phyloP scores from a whole-genome alignment of 2,797 vertebrate genomes.

The Petrocephalus schoutedeni region DNA sequence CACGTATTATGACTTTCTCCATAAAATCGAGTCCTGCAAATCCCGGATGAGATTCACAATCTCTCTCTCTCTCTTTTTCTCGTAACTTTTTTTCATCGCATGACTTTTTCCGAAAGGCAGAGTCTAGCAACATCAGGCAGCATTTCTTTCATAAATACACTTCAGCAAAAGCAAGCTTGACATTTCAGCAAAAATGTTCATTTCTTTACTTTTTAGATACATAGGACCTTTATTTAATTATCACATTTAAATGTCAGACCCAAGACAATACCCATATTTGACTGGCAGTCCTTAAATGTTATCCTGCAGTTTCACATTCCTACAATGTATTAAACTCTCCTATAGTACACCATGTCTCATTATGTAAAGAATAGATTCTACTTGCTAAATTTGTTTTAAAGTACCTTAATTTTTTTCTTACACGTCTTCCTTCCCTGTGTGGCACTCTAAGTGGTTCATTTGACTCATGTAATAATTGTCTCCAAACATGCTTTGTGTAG shows the following conservation, averaged over 20 bases:
- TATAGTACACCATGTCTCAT: too few species aligned
- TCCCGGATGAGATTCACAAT: neutral
- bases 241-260: neutral
- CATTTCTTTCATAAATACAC: neutral
- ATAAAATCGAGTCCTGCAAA: neutral
- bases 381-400: neutral
- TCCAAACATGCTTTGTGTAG: neutral
- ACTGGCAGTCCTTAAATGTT: too few species aligned
- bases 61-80: neutral
- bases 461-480: neutral
- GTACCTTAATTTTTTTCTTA: neutral
- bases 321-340: too few species aligned
- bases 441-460: too few species aligned
- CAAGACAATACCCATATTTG: neutral
- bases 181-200: neutral
- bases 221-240: neutral
- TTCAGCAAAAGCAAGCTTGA: neutral
- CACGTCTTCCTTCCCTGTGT: neutral
- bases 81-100: neutral
- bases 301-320: too few species aligned
- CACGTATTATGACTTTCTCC: neutral
- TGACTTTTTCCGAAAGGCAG: neutral
- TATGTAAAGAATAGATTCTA: too few species aligned
- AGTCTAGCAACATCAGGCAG: neutral
- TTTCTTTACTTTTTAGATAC: neutral